Evolutionary conservation across 2,888 invertebrate species (phyloP), one percentile per base, ranked within the genome.

Genomic region (Pristionchus arcanus): DNA sequence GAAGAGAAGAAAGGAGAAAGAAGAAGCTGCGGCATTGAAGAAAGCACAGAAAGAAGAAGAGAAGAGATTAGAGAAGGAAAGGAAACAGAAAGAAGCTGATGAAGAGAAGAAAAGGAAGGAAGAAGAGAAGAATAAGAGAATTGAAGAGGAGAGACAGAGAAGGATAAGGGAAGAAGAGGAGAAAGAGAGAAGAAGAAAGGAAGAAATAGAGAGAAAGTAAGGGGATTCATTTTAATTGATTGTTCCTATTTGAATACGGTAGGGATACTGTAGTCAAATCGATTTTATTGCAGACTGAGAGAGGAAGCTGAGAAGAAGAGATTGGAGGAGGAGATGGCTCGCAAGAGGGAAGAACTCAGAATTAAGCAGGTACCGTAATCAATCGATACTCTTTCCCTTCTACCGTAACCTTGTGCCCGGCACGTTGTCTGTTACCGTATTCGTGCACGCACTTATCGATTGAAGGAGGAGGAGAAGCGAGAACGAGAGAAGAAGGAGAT

Each of bases 121-220:
- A 31, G 74, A 28, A 53, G 87, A 88, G 87, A 74, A 74, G 55
- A 49, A 15, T 5, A 74, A 74, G 87, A 88, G 28, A 21, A 55
- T 74, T 0, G 87, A 88, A n/a, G 87, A 88, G 87, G 87, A 88
- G 55, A 71, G 87, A 88, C 74, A 74, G 42, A 49, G 34, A 16
- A 71, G 87, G 25, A 74, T 88, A 55, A 71, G 55, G 28, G 87
- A 88, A 15, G 87, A 88, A 34, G 87, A 88, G 19, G 87, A 88
- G 87, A 88, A 88, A 28, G 87, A 87, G 68, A 87, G 87, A 49
- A 42, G 87, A n/a, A 88, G 68, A 28, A 87, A 28, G 31, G 87
- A 68, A 31, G 87, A 87, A 7, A 31, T 21, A 1, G 87, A 87
- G 68, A 87, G 53, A n/a, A 87, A 87, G 87, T 53, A 49, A 81